phyloP scores from a whole-genome alignment of 23 tunicate species.

The Aplidium turbinatum region DNA sequence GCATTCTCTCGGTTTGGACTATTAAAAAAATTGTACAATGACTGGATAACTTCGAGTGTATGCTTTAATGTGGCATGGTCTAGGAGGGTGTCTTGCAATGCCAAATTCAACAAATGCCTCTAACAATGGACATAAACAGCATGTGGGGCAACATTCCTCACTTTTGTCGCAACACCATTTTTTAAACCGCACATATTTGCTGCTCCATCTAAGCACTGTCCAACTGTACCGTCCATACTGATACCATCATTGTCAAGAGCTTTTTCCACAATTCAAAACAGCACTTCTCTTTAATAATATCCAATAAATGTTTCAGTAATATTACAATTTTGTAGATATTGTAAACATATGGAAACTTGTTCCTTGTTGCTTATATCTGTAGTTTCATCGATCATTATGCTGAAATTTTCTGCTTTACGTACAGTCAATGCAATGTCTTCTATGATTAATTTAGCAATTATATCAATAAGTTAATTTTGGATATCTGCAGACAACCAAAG shows the following conservation, averaged over 20 bases:
- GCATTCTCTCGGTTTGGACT: conserved; percentile 15
- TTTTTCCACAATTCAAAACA: neutral
- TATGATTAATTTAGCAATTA: neutral
- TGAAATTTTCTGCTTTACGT: neutral
- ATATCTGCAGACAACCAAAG: conserved; percentile 6
- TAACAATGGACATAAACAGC: conserved; percentile 41
- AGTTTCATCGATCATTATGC: conserved; percentile 44
- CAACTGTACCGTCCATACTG: too few relatives aligned
- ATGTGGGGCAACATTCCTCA: conserved; percentile 8
- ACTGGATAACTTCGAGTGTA: conserved; percentile 10
- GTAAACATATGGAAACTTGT: conserved; percentile 31
- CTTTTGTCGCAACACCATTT: conserved; percentile 21
- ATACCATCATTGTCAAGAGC: too few relatives aligned
- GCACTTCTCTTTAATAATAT: conserved; percentile 22
- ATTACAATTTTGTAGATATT: conserved; percentile 6
- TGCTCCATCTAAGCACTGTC: conserved; percentile 33
- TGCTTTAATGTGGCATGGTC: neutral
- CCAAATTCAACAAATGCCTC: conserved; percentile 49
- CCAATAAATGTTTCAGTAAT: conserved; percentile 23
- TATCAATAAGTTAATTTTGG: conserved; percentile 45
- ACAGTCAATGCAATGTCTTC: neutral
- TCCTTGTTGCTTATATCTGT: conserved; percentile 28
- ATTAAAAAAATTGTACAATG: conserved; percentile 22
- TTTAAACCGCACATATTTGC: conserved; percentile 23
- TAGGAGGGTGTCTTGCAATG: conserved; percentile 10